phyloP scores from a whole-genome alignment of 2,797 vertebrate species.

The Chaetophractus vellerosus region DNA sequence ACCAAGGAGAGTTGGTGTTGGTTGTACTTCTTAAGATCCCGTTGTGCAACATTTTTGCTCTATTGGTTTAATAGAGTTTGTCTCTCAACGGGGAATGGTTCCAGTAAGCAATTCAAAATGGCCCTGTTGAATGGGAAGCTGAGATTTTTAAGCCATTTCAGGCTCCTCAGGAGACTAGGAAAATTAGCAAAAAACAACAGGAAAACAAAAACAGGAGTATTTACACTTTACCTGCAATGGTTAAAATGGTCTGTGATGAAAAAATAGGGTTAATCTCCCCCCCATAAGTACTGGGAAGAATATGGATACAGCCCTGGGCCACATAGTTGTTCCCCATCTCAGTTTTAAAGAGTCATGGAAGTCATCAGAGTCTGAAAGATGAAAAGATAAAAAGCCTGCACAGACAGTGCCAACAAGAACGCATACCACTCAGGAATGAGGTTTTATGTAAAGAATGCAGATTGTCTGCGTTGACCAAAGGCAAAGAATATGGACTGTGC shows the following conservation, averaged over 20 bases:
- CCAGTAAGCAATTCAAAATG: not conserved
- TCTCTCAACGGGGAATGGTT: not conserved
- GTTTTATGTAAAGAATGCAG: not conserved
- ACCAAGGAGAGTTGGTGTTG: not conserved
- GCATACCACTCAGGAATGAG: not conserved
- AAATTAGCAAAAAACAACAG: not conserved
- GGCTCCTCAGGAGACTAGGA: not conserved
- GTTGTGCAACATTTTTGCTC: not conserved
- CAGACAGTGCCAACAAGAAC: not conserved
- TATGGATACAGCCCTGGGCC: not conserved
- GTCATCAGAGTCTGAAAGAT: not conserved
- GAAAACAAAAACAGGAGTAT: not conserved
- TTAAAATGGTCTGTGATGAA: not conserved
- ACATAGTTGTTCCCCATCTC: not conserved
- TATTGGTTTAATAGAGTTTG: not conserved
- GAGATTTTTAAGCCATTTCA: not conserved
- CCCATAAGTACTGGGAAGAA: not conserved
- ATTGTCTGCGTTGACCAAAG: not conserved
- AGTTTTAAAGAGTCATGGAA: not conserved
- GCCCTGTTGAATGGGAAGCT: not conserved
- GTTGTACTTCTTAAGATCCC: not conserved
- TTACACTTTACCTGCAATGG: not conserved
- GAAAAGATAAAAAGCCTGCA: not conserved
- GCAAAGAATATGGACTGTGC: not conserved
- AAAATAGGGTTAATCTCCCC: not conserved